Conservation (phyloP, 2,888 invertebrate genomes). For the Drosophila robusta region DNA sequence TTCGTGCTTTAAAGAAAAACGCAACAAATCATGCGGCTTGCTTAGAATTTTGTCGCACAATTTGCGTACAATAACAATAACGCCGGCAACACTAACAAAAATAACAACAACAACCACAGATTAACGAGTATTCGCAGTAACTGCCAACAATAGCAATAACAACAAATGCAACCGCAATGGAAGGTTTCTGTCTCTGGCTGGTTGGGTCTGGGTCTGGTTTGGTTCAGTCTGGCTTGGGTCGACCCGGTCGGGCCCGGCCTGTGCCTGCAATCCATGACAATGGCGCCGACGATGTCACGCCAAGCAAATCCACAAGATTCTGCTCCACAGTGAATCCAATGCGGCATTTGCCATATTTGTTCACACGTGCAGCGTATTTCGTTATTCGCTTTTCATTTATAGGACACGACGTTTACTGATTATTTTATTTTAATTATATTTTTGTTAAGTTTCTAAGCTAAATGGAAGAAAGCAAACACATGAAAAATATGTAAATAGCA, state of each 20-base stretch:
- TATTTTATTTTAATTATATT: constrained; percentile 1
- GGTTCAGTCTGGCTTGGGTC: neutral
- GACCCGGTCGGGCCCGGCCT: constrained; percentile 7
- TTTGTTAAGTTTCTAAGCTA: neutral
- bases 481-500: neutral
- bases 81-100: constrained; percentile 22
- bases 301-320: constrained; percentile 3
- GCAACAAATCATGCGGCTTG: constrained; percentile 69
- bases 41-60: constrained; percentile 77
- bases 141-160: constrained; percentile 43
- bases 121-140: constrained; percentile 4
- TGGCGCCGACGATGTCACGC: constrained; percentile 23
- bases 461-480: neutral
- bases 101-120: constrained; percentile 28
- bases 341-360: constrained; percentile 15
- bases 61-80: constrained; percentile 45
- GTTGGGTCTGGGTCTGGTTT: constrained; percentile 12
- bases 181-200: constrained; percentile 34
- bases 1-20: constrained; percentile 54
- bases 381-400: neutral
- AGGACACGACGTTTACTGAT: neutral
- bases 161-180: constrained; percentile 33
- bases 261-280: constrained; percentile 38
- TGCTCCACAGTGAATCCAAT: constrained; percentile 2
- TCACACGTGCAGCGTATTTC: constrained; percentile 45